A percentile compares a stretch with the other conserved stretches of the same genome.
These are phyloP conservation scores for Sweltsa coloradensis DNA, from an alignment of 1,140 invertebrate genomes.

Conservation along the genomic window DNA sequence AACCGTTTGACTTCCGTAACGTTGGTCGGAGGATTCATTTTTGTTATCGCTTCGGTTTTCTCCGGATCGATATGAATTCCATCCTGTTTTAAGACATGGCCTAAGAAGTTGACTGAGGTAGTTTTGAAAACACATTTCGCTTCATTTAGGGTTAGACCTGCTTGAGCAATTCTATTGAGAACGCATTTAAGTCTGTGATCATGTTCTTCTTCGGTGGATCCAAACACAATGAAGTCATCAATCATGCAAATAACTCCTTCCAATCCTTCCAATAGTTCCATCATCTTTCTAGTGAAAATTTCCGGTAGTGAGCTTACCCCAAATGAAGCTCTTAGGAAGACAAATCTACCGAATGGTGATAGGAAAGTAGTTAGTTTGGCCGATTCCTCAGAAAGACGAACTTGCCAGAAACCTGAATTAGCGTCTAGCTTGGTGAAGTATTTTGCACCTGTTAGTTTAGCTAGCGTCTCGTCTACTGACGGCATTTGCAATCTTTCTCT, in stretches of 20 bases:
- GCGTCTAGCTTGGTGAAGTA: constrained; percentile 11
- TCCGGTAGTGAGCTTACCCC: constrained; percentile 13
- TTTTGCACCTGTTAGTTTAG: constrained; percentile 13
- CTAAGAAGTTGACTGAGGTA: not conserved
- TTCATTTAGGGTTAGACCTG: not conserved
- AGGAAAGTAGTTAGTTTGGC: constrained; percentile 7
- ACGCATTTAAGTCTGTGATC: constrained; percentile 13
- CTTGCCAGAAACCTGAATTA: constrained; percentile 12
- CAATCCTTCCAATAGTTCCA: not conserved
- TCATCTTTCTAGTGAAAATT: not conserved
- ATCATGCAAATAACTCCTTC: not conserved
- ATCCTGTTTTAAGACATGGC: not conserved
- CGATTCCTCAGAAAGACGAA: constrained; percentile 15
- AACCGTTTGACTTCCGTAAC: not conserved
- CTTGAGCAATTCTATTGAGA: not conserved
- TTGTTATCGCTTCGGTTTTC: not conserved
- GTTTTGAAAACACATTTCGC: not conserved
- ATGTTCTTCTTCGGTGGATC: not conserved
- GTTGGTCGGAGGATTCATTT: not conserved
- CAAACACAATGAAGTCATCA: constrained; percentile 1
- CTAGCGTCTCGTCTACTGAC: constrained; percentile 9
- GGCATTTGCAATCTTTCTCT: constrained; percentile 28
- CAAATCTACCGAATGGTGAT: constrained; percentile 16
- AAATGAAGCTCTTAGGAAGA: constrained; percentile 26
- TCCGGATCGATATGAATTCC: not conserved